Evolutionary conservation across 1,140 invertebrate species (phyloP), one percentile per base, ranked within the genome.

Genomic region (Plutomurus gul): DNA sequence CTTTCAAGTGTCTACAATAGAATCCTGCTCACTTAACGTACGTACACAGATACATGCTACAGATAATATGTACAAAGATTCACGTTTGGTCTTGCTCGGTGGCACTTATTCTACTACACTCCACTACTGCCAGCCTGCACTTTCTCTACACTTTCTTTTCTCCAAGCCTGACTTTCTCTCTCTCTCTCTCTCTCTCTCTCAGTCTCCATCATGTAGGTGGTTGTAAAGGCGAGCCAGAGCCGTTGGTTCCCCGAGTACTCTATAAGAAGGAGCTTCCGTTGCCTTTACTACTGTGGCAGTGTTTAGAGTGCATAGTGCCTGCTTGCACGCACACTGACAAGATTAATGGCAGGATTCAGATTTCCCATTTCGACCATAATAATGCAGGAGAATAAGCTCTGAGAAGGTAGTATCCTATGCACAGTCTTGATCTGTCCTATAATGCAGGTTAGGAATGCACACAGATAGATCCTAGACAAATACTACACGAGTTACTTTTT

Each of bases 301-400:
- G n/a, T 8, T 3, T 8, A n/a, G 39, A 1, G 39, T 43, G n/a
- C 36, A 33, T 65, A 65, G 25, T 65, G 13, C 27, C 16, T 30
- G 25, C 30, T n/a, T 43, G 39, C 40, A 76, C 30, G 40, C 47
- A 51, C 49, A 22, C 36, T 43, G 27, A 51, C 33, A 73, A 78
- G 76, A 78, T 78, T 78, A 78, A 78, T 78, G 76, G 76, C 27
- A 13, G 40, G 37, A 77, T 77, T 77, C 75, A 77, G 51, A 77
- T 77, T 73, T 49, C 51, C 76, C 65, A 74, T 74, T 74, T 27
- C 40, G 72, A 74, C 43, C 43, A 74, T 47, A 46, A 74, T 74
- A 74, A 74, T 49, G 43, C 72, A 49, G 40, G 13, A 10, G 46
- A 49, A 33, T 49, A 74, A 33, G 27, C 72, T 65, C 36, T 16